Evolutionary conservation across 2,888 invertebrate genomes (phyloP).

Genomic region (Mythimna ferrago): DNA sequence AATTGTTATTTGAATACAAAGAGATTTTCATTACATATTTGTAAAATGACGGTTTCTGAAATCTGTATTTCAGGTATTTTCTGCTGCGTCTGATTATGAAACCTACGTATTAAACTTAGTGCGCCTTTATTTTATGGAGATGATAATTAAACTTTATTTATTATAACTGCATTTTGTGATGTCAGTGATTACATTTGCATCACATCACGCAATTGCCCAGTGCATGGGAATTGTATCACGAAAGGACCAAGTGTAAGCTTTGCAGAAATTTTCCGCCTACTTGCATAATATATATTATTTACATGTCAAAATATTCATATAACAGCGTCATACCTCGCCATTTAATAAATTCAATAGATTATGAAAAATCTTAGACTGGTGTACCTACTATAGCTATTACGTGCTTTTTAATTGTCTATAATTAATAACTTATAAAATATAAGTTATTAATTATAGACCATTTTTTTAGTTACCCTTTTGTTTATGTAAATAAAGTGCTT

Average conservation of each 20-base stretch:
- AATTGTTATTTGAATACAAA: not conserved
- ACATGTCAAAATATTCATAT: constrained; percentile 18
- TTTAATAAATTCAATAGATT: constrained; percentile 23
- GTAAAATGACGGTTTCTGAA: not conserved
- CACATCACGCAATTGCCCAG: constrained; percentile 8
- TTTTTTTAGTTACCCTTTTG: constrained; percentile 41
- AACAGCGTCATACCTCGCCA: constrained; percentile 6
- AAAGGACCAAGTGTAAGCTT: constrained; percentile 7
- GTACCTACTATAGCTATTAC: not conserved
- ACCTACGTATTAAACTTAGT: not conserved
- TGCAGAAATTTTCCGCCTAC: constrained; percentile 30
- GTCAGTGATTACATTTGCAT: constrained; percentile 20
- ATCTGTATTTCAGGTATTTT: not conserved
- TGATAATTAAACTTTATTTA: not conserved
- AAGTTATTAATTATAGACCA: constrained; percentile 22
- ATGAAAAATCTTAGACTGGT: constrained; percentile 20
- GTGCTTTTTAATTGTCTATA: too few species aligned
- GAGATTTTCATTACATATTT: not conserved
- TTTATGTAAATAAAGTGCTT: constrained; percentile 43
- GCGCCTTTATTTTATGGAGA: not conserved
- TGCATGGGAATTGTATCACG: constrained; percentile 22
- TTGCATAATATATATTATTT: not conserved
- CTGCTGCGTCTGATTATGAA: not conserved
- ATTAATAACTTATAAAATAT: too few species aligned
- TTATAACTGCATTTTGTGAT: constrained; percentile 20